phyloP scores from a whole-genome alignment of 2,113 vertebrate genomes.

The Elephantulus edwardii region DNA sequence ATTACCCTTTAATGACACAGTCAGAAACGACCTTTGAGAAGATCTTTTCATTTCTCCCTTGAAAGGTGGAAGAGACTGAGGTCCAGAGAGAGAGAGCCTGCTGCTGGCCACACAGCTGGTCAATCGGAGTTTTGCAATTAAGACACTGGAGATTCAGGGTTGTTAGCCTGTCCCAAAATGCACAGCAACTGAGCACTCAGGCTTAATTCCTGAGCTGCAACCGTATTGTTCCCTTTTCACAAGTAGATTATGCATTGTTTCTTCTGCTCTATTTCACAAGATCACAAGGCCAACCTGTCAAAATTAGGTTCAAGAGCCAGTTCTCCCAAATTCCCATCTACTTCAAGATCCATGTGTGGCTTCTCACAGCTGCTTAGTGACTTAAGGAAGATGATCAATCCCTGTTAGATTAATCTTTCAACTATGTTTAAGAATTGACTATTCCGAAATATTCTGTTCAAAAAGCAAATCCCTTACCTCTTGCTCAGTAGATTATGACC shows the following conservation, averaged over 20 bases:
- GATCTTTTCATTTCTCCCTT: neutral
- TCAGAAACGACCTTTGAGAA: neutral
- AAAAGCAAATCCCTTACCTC: no score
- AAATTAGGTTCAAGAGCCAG: neutral
- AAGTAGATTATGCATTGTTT: neutral
- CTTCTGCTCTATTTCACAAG: neutral
- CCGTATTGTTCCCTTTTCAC: neutral
- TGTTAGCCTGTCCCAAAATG: accelerated
- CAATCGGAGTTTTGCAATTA: neutral
- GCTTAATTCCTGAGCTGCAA: neutral
- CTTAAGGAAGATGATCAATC: neutral
- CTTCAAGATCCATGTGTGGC: neutral
- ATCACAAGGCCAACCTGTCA: neutral
- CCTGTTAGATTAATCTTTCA: neutral
- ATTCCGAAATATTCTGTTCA: neutral
- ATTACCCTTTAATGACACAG: neutral
- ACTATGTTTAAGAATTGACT: neutral
- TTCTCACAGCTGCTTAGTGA: neutral
- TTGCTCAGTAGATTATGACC: no score
- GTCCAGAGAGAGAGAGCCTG: neutral
- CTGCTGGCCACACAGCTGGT: accelerated
- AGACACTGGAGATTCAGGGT: neutral
- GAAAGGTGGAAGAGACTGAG: neutral
- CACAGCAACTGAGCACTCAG: neutral
- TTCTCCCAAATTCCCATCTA: neutral